These are phyloP conservation scores for Anhinga rufa DNA, from an alignment of 2,113 vertebrate genomes.

Conservation along the genomic window DNA sequence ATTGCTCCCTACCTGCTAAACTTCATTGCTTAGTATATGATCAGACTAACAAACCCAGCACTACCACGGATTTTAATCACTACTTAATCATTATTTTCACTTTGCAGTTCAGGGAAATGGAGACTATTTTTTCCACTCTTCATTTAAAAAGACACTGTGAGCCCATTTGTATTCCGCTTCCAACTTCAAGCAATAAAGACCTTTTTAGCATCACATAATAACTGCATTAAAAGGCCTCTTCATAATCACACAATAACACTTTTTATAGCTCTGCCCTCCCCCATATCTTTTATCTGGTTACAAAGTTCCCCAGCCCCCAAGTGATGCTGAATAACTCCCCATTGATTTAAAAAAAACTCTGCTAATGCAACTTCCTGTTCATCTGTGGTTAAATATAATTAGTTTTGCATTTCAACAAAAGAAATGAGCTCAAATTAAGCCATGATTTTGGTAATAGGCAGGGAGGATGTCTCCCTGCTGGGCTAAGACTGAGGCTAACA, in stretches of 20 bases:
- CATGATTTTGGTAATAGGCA: conserved; percentile 10
- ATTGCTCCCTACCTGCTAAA: not conserved
- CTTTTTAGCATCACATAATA: conserved; percentile 63
- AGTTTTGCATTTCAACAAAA: conserved; percentile 65
- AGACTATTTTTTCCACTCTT: conserved; percentile 31
- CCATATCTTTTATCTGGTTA: conserved; percentile 21
- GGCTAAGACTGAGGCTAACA: not conserved
- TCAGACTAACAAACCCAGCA: not conserved
- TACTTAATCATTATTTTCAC: conserved; percentile 24
- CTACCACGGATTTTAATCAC: not conserved
- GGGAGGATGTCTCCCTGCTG: conserved; percentile 24
- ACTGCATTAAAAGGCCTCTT: conserved; percentile 62
- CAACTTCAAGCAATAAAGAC: conserved; percentile 56
- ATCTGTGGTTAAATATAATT: conserved; percentile 60
- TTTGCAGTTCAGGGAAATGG: not conserved
- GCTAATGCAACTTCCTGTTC: conserved; percentile 53
- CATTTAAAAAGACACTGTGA: conserved; percentile 29
- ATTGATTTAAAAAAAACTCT: conserved; percentile 51
- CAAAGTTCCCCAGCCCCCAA: conserved; percentile 21
- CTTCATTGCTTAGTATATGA: not conserved
- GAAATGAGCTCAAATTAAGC: conserved; percentile 49
- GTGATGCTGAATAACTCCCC: conserved; percentile 50
- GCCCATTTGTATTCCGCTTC: conserved; percentile 54
- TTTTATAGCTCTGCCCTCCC: conserved; percentile 53
- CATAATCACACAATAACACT: conserved; percentile 56